Conservation (phyloP, 2,888 invertebrate genomes). For the Ophioninae sp. region DNA sequence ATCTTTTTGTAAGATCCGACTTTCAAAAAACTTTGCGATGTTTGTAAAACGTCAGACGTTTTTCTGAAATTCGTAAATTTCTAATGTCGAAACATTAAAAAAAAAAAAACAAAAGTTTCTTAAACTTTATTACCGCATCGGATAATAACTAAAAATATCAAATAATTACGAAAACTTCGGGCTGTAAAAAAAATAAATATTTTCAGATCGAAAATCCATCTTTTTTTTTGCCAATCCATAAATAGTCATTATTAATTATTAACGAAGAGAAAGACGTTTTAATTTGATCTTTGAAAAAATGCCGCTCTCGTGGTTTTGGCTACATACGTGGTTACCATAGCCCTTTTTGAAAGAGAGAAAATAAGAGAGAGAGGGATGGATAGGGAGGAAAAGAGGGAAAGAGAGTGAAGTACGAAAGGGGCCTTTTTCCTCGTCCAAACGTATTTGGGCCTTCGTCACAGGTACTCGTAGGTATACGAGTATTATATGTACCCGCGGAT, state of each 20-base stretch:
- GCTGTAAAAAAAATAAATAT: no score
- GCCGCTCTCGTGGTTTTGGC: conserved; percentile 54
- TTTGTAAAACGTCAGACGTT: no score
- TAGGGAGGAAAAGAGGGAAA: neutral
- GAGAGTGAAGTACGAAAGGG: conserved; percentile 55
- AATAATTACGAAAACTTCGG: no score
- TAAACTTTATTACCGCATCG: no score
- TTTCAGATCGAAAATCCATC: no score
- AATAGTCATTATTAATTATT: conserved; percentile 15
- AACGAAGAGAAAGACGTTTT: neutral
- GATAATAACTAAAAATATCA: no score
- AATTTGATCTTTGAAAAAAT: conserved; percentile 56
- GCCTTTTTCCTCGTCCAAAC: conserved; percentile 43
- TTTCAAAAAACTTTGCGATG: no score
- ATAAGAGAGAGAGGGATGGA: neutral
- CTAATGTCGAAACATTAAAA: no score
- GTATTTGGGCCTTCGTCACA: conserved; percentile 55
- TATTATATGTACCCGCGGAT: conserved; percentile 55
- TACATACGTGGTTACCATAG: conserved; percentile 18
- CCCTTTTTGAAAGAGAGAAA: conserved; percentile 27
- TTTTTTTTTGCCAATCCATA: neutral
- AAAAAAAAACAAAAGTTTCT: no score
- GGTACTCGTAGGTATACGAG: conserved; percentile 46
- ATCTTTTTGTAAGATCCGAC: no score
- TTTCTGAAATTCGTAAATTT: no score